Evolutionary conservation across 2,113 vertebrate species (phyloP).

Genomic region (Prunella himalayana): DNA sequence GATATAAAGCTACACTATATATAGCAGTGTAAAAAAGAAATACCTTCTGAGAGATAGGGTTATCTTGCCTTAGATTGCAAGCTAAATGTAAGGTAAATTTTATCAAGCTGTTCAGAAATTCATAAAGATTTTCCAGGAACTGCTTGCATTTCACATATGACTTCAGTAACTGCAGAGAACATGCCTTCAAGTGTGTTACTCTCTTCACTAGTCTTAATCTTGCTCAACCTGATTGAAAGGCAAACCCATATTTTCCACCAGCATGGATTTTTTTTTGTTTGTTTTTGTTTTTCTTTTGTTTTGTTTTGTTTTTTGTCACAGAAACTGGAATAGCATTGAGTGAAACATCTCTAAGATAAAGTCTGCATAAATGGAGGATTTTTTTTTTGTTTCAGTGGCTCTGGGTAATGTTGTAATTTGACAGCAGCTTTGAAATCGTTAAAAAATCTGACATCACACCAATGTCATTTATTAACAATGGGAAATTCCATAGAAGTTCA

Average conservation of each 20-base stretch:
- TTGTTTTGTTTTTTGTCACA: not conserved
- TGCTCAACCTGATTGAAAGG: not conserved
- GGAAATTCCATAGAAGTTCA: not conserved
- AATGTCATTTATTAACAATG: not conserved
- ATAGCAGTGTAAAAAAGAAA: not conserved
- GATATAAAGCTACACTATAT: not conserved
- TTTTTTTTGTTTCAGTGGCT: not conserved
- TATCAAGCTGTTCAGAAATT: not conserved
- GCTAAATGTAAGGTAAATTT: not conserved
- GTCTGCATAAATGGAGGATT: not conserved
- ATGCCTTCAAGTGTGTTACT: not conserved
- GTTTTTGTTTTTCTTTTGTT: too few relatives aligned
- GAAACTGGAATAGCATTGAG: not conserved
- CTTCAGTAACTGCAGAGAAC: not conserved
- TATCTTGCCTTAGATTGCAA: not conserved
- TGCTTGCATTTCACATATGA: not conserved
- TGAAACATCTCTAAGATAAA: not conserved
- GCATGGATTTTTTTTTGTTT: not conserved
- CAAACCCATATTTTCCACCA: not conserved
- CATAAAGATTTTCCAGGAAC: not conserved
- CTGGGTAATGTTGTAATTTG: not conserved
- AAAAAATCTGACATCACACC: not conserved
- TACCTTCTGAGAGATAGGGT: not conserved
- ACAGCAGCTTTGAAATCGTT: not conserved
- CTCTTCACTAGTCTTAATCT: not conserved